Percentiles rank a stretch among this genome's conserved stretches.
Evolutionary conservation across 2,113 vertebrate genomes (phyloP).

Genomic region (Collichthys lucidus): DNA sequence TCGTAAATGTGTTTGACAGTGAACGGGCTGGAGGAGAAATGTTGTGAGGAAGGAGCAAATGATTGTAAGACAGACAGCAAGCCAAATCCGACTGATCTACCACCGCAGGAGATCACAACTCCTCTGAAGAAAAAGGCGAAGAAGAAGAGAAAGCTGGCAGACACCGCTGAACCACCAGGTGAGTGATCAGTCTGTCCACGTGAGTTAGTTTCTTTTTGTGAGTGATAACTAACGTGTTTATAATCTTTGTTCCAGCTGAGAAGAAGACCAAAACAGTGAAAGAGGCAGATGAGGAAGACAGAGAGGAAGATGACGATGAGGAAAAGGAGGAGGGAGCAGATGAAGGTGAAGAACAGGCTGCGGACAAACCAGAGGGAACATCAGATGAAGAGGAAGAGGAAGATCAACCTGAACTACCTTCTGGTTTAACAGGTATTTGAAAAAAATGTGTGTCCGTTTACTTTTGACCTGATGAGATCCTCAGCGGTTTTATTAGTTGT

Average conservation of each 20-base stretch:
- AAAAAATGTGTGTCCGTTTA: no score
- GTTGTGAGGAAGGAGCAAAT: background rate
- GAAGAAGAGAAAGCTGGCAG: conserved; percentile 82
- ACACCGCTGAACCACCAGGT: conserved; percentile 59
- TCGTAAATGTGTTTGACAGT: conserved; percentile 27
- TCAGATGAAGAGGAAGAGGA: conserved; percentile 52
- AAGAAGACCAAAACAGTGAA: conserved; percentile 76
- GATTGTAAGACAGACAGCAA: background rate
- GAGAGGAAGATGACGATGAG: conserved; percentile 1
- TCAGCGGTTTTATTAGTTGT: background rate
- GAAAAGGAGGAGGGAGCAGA: background rate
- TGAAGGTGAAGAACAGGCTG: conserved; percentile 49
- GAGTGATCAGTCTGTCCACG: background rate
- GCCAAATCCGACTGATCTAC: conserved; percentile 3
- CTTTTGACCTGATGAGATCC: background rate
- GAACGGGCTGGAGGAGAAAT: conserved; percentile 13
- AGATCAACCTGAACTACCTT: conserved; percentile 87
- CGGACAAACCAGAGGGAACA: conserved; percentile 9
- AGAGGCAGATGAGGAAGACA: background rate
- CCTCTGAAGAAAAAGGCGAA: conserved; percentile 83
- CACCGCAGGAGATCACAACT: background rate
- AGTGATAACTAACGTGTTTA: background rate
- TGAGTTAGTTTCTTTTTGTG: background rate
- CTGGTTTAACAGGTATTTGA: conserved; percentile 91
- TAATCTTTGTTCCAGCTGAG: conserved; percentile 58